Evolutionary conservation across 2,797 vertebrate species (phyloP), one percentile per base, ranked within the genome.

Genomic region (Margarornis squamiger): DNA sequence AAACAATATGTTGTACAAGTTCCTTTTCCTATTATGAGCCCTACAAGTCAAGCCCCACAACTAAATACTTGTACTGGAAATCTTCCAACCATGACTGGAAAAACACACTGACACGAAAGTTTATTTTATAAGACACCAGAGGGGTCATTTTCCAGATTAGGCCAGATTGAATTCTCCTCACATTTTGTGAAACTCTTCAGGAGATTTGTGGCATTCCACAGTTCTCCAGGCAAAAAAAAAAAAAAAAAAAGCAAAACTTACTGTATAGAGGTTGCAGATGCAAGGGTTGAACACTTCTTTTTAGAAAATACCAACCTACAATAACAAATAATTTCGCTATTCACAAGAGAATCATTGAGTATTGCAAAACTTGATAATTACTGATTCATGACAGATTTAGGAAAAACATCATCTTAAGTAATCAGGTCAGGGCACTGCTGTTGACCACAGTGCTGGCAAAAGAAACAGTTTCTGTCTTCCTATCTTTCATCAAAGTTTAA

Each of bases 301-400:
- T 86, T 17, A 95, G 95, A 97, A 95, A 88, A 96, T 90, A 97
- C 96, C 96, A 96, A 90, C 93, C 88, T 95, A 97, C 96, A 97
- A 97, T 94, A 97, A 97, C 96, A 98, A 98, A 97, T 97, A 96
- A 95, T 96, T 85, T 95, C 93, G 75, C 91, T 97, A 93, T 96
- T 97, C 97, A 96, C 97, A 96, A 96, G 97, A 97, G 97, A 96
- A 95, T 96, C 13, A 76, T 91, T 95, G 91, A 96, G 97, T 97
- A 97, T 98, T 98, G 98, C 98, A 98, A 98, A 98, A 98, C 97
- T 97, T 98, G 96, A 96, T 97, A 97, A 98, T 97, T 98, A 97
- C 97, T 97, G 96, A 98, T 98, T 98, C 97, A 97, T 98, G 97
- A 97, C 97, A 98, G 97, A 98, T 97, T 98, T 97, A 97, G 96